These are phyloP conservation scores for Subacronicta megacephala DNA, from an alignment of 2,888 invertebrate species.

Conservation along the genomic window DNA sequence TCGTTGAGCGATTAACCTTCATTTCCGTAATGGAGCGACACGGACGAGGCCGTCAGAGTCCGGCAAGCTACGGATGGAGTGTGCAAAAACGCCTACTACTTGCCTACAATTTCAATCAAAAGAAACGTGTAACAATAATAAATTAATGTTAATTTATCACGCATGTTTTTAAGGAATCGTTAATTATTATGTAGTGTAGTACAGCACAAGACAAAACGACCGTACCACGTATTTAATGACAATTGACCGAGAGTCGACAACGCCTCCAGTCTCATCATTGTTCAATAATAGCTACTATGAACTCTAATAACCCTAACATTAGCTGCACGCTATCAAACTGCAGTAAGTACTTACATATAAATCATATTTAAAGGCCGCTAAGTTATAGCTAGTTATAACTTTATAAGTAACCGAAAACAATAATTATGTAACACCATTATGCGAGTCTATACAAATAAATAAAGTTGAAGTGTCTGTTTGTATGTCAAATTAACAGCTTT, in stretches of 20 bases:
- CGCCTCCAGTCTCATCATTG: slow-evolving; percentile 60
- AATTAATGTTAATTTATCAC: slow-evolving; percentile 40
- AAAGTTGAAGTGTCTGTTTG: too few relatives aligned
- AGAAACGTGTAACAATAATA: slow-evolving; percentile 44
- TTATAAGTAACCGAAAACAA: too few relatives aligned
- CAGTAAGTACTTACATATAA: slow-evolving; percentile 20
- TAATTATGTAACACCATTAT: too few relatives aligned
- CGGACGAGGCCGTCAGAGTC: slow-evolving; percentile 53
- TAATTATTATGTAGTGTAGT: slow-evolving; percentile 15
- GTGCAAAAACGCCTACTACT: slow-evolving; percentile 53
- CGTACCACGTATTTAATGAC: slow-evolving; percentile 44
- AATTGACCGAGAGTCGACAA: slow-evolving; percentile 50
- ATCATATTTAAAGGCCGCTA: slow-evolving; percentile 22
- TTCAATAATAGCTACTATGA: slow-evolving; percentile 54
- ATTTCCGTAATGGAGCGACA: slow-evolving; percentile 56
- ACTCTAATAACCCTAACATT: slow-evolving; percentile 54
- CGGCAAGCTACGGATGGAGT: slow-evolving; percentile 32
- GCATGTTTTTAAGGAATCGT: slow-evolving; percentile 30
- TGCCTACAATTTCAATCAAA: slow-evolving; percentile 58
- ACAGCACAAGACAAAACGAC: slow-evolving; percentile 15
- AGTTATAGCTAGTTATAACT: too few relatives aligned
- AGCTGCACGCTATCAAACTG: slow-evolving; percentile 55
- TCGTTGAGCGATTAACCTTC: slow-evolving; percentile 57
- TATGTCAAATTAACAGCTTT: too few relatives aligned
- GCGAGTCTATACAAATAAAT: too few relatives aligned